Evolutionary conservation across 2,797 vertebrate genomes (phyloP), one percentile per base, ranked within the genome.

Genomic region (Poecilia gillii): DNA sequence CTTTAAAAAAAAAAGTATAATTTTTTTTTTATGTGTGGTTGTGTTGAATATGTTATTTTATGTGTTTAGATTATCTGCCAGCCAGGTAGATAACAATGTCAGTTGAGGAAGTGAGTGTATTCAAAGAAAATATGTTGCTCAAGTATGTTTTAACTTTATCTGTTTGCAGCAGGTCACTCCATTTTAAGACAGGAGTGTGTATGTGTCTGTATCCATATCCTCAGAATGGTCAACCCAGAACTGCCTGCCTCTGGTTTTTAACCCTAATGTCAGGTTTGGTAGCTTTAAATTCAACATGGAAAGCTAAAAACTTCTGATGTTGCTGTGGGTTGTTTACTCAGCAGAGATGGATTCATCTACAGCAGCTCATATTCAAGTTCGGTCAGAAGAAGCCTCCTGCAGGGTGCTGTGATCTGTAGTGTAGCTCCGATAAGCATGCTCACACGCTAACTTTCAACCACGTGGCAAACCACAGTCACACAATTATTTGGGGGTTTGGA

Each of bases 61-160:
- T 83, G 87, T 91, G 68, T 84, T 64, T 33, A 82, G 86, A 72
- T 84, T 92, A 89, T 93, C 87, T 94, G 92, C 88, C 89, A 92
- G 90, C 90, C 91, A 92, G 92, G 89, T 91, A 90, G 85, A 86
- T 81, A 81, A 81, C 55, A 49, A 47, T 81, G 59, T 83, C 49
- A 71, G 25, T 13, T 81, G 57, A 79, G 80, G 74, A 75, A 80
- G 77, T 75, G 77, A 49, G 64, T 53, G 62, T 74, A 11, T 73
- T 77, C 12, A 59, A 14, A 57, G 79, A 83, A 43, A n/a, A 71
- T 81, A 5, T 82, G 68, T 82, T 72, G 18, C 75, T 81, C 81
- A 12, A 80, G 51, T 71, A 23, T 59, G 80, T 88, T 59, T 87
- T 72, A 75, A 81, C 59, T 71, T 28, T 72, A 47, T 82, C 39